phyloP scores from a whole-genome alignment of 2,113 vertebrate genomes.

The Misgurnus anguillicaudatus region DNA sequence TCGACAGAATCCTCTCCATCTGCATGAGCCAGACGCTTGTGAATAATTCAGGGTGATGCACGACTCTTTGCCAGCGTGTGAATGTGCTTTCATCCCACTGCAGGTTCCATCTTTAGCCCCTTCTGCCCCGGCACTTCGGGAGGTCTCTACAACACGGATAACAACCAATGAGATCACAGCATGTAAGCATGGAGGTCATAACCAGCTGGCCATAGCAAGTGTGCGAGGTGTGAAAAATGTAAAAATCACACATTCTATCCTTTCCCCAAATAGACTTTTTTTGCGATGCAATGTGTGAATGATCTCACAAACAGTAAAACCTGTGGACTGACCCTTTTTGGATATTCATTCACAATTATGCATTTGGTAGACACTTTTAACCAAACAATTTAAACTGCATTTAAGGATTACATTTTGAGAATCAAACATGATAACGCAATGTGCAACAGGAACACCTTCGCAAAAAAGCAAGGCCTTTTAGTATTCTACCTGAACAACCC shows the following conservation, averaged over 20 bases:
- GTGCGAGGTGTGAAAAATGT: conserved; percentile 2
- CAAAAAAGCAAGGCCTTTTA: conserved; percentile 1
- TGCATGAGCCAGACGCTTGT: conserved; percentile 34
- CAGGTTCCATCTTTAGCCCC: conserved; percentile 31
- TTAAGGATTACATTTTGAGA: no score
- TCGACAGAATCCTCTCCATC: conserved; percentile 22
- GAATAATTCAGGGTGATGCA: conserved; percentile 40
- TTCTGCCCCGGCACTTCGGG: conserved; percentile 2
- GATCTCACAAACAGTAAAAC: neutral
- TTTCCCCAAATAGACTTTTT: neutral
- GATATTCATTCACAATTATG: no score
- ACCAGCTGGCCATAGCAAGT: neutral
- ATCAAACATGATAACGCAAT: neutral
- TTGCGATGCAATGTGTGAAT: neutral
- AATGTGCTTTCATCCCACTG: conserved; percentile 22
- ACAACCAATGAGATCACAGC: conserved; percentile 20
- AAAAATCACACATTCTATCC: neutral
- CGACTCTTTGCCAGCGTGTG: conserved; percentile 13
- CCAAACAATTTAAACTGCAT: no score
- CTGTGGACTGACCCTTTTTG: neutral
- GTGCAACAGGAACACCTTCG: no score
- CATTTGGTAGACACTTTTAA: no score
- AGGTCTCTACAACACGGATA: conserved; percentile 28
- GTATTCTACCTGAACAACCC: conserved; percentile 7
- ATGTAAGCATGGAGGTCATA: conserved; percentile 21